Base-by-base conservation (phyloP, 2,888 invertebrate species). In the Rhingia rostrata region DNA sequence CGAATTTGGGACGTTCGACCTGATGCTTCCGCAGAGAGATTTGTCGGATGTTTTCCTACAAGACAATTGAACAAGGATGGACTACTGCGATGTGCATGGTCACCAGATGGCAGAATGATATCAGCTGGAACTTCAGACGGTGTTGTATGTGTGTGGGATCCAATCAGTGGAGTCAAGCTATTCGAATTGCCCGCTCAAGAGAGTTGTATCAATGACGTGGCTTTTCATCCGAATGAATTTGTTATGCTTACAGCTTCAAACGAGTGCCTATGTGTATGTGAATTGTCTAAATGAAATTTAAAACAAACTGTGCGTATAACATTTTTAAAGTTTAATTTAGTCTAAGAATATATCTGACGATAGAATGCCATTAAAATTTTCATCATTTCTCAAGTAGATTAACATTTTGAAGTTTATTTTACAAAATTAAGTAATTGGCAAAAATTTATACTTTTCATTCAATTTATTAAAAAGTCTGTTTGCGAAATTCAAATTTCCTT, bases 101-200 rank as follows among this genome's bases (percentile, higher is more conserved):
- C 95, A 94, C 75, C 95, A 92, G 32, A 95, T 93, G n/a, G 95
- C 94, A 90, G 95, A 95, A 90, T 95, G 95, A 94, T 89, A 0
- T 93, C 93, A 2, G 93, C 93, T 3, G 88, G 87, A 2, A 92
- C 92, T 4, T 89, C 88, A 5, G 90, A 86, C 53, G 87, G 88
- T 10, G 32, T 9, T 41, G 53, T 39, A 0, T 14, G 32, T 7
- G 41, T 66, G 3, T 99, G 99, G 99, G 99, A 99, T 91, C 97
- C 98, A 0, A 96, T 96, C 33, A 94, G 97, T 0, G 93, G 98
- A 12, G 10, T 6, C 37, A 94, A 97, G 85, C 96, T 99, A 87
- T 92, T 98, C 39, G 98, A 98, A 92, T 93, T 99, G 87, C 99
- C 99, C 0, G 99, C 99, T 0, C 99, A 99, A 92, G 96, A 97